Evolutionary conservation across 2,797 vertebrate genomes (phyloP).

Genomic region (Coluber constrictor): DNA sequence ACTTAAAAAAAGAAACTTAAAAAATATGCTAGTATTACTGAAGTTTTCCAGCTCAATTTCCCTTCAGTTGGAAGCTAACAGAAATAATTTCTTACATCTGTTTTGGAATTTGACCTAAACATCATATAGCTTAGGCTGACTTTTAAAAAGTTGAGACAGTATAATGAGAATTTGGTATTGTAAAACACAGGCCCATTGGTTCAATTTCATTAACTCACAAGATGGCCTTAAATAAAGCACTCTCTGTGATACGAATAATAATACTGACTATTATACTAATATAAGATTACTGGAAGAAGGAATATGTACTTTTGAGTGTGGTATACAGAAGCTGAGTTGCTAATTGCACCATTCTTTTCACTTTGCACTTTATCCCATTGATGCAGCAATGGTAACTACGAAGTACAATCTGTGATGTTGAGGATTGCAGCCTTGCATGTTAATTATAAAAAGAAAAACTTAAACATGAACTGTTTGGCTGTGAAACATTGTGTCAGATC

Average conservation of each 20-base stretch:
- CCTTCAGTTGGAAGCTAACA: background rate
- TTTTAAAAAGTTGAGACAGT: background rate
- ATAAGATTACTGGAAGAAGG: background rate
- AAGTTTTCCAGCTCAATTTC: background rate
- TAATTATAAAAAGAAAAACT: conserved; percentile 3
- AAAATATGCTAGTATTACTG: background rate
- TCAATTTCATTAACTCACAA: background rate
- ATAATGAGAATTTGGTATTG: background rate
- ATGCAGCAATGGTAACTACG: background rate
- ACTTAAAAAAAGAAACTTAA: background rate
- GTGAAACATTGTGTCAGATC: background rate
- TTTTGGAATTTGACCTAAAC: background rate
- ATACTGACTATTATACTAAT: background rate
- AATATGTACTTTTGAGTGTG: no score
- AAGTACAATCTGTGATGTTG: background rate
- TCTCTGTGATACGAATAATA: background rate
- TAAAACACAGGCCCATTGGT: background rate
- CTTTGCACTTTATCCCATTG: background rate
- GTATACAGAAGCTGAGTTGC: background rate
- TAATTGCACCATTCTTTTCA: background rate
- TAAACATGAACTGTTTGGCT: background rate
- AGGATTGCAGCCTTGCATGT: background rate
- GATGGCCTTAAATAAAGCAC: background rate
- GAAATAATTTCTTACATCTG: background rate
- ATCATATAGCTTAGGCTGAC: background rate